Percentiles rank a stretch among this genome's conserved stretches.
Conservation (phyloP, 2,888 invertebrate genomes). For the Erebia palarica region DNA sequence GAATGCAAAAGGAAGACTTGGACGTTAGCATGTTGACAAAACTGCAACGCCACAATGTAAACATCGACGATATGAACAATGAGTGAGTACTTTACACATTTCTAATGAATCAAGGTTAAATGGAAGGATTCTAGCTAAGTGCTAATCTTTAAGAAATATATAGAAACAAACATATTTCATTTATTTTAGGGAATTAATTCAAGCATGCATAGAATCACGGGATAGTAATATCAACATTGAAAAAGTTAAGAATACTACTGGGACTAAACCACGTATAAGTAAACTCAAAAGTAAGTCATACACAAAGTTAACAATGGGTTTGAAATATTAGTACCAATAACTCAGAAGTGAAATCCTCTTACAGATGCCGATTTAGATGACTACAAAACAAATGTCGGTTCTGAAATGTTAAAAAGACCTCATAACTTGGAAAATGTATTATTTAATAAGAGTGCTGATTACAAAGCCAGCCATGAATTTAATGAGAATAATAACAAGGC, state of each 20-base stretch:
- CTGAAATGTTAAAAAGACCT: not conserved
- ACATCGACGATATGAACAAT: conserved; percentile 64
- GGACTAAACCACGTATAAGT: conserved; percentile 4
- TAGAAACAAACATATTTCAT: not conserved
- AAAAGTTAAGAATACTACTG: not conserved
- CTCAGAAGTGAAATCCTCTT: conserved; percentile 1
- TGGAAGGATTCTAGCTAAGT: not conserved
- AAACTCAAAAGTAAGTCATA: conserved; percentile 16
- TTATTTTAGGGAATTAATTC: conserved; percentile 27
- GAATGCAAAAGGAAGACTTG: conserved; percentile 70
- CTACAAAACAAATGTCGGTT: not conserved
- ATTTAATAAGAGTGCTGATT: not conserved
- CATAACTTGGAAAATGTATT: not conserved
- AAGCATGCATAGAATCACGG: conserved; percentile 18
- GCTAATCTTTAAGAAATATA: not conserved
- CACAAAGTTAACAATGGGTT: not conserved
- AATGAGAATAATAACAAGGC: conserved; percentile 1
- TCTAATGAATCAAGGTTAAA: not conserved
- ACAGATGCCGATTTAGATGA: not conserved
- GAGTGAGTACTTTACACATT: conserved; percentile 54
- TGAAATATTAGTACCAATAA: not conserved
- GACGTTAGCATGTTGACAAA: conserved; percentile 61
- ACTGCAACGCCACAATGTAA: conserved; percentile 64
- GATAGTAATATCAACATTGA: conserved; percentile 19
- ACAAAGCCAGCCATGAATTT: not conserved